These are phyloP conservation scores for Auanema freiburgensis DNA, from an alignment of 2,888 invertebrate genomes.

Conservation along the genomic window DNA sequence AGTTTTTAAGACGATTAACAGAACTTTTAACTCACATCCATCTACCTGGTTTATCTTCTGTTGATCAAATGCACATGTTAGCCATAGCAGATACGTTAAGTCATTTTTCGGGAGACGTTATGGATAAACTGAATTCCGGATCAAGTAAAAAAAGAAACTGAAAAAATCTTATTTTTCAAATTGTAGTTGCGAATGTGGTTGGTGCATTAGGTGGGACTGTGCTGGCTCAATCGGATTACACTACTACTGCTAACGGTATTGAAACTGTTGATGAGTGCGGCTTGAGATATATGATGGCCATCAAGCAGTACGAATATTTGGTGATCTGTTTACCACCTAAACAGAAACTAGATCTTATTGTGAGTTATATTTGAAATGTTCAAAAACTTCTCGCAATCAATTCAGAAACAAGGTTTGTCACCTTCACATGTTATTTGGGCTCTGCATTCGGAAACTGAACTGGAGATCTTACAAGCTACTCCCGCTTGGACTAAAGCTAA, in stretches of 20 bases:
- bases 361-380: constrained; percentile 14
- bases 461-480: constrained; percentile 81
- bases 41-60: constrained; percentile 61
- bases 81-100: constrained; percentile 93
- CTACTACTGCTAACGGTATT: constrained; percentile 51
- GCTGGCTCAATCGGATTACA: constrained; percentile 53
- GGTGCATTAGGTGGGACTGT: constrained; percentile 27
- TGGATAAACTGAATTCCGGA: constrained; percentile 65
- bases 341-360: constrained; percentile 74
- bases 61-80: constrained; percentile 97
- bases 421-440: constrained; percentile 92
- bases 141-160: not conserved
- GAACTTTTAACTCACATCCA: constrained; percentile 82
- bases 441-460: constrained; percentile 96
- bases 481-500: constrained; percentile 71
- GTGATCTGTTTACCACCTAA: constrained; percentile 87
- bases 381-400: constrained; percentile 8
- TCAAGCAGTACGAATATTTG: constrained; percentile 95
- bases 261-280: constrained; percentile 88
- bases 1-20: constrained; percentile 74
- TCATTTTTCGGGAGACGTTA: constrained; percentile 65
- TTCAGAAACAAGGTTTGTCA: constrained; percentile 42
- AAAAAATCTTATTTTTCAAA: not conserved
- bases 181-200: not conserved
- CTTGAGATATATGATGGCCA: constrained; percentile 85